Evolutionary conservation across 2,113 vertebrate species (phyloP), one percentile per base, ranked within the genome.

Genomic region (Xenopus laevis): DNA sequence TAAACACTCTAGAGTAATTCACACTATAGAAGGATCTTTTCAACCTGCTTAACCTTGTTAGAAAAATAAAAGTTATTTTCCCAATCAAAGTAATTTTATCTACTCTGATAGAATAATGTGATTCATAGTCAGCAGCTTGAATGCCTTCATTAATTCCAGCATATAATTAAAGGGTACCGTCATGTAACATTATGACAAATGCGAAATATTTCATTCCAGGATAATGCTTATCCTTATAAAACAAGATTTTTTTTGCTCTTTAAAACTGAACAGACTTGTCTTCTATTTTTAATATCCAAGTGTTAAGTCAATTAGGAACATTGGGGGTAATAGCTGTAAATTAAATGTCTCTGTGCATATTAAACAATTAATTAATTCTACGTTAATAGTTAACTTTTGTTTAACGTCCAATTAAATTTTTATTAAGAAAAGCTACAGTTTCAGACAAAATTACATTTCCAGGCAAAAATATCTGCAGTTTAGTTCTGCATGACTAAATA

Each of bases 91-190:
- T 71, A 33, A 72, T 57, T 62, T 80, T 70, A 74, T 65, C 74
- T 79, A 79, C 79, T 23, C 27, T 27, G 65, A 15, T 76, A 21
- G 83, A 53, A 7, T 82, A 17, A 78, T 78, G 17, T 65, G 58
- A 67, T 55, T 81, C 4, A 67, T 78, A 9, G 47, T 27, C 65
- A 30, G 5, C 13, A 71, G 12, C 17, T 53, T 16, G 53, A 30
- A 79, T 59, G 30, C 30, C 81, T 84, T 80, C 20, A 62, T 70
- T 78, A 74, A 65, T 10, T 75, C 71, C 73, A 57, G 33, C 58
- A 21, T 10, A 21, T 78, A 82, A 65, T 61, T 58, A 80, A 81
- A 74, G 52, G 8, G 1, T 70, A 74, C 7, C 23, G 65, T 70
- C 59, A 45, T 81, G 23, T 69, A 8, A 0, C 57, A 33, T 70